Base-by-base conservation (phyloP, 2,113 vertebrate genomes). In the Misgurnus anguillicaudatus region DNA sequence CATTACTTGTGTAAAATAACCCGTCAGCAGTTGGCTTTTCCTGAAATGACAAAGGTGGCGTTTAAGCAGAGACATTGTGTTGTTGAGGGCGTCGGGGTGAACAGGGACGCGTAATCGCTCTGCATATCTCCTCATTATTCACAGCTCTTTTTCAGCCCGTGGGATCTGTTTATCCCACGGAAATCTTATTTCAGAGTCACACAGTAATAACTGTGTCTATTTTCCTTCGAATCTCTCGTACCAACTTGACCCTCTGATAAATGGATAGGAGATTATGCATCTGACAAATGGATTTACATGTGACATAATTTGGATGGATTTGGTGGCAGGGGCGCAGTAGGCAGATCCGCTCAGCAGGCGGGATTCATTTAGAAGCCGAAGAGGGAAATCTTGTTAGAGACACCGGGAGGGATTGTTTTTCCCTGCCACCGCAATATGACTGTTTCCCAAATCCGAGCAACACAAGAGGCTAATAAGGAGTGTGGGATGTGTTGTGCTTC, bases 271-370 rank as follows among this genome's bases (percentile, higher is more conserved):
- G 79, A 84, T 79, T 82, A 79, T 65, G 19, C 67, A 74, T 63
- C 71, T 82, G 83, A 84, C 80, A 82, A 84, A 84, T 84, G 71
- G 71, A 75, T 82, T 77, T 82, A 84, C 53, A 62, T 79, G 76
- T 66, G 76, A 65, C 79, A 81, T 79, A 84, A 84, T 84, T 57
- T 79, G 65, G 79, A 84, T 79, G 76, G 80, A 84, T 81, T 79
- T 79, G 71, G 80, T 81, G 65, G 51, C 76, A 79, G 67, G 57
- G 57, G 68, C 38, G 74, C 17, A 53, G 74, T 64, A 74, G 72
- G 74, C 41, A 64, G 45, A 76, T 53, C 45, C 64, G 41, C 57
- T 79, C 76, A 9, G 80, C 80, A 72, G 60, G 57, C 39, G 36
- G 58, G 51, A 81, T 84, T 84, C 41, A 71, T 84, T 84, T 81